These are phyloP conservation scores for Catharus bicknelli DNA, from an alignment of 2,113 vertebrate genomes.

Conservation along the genomic window DNA sequence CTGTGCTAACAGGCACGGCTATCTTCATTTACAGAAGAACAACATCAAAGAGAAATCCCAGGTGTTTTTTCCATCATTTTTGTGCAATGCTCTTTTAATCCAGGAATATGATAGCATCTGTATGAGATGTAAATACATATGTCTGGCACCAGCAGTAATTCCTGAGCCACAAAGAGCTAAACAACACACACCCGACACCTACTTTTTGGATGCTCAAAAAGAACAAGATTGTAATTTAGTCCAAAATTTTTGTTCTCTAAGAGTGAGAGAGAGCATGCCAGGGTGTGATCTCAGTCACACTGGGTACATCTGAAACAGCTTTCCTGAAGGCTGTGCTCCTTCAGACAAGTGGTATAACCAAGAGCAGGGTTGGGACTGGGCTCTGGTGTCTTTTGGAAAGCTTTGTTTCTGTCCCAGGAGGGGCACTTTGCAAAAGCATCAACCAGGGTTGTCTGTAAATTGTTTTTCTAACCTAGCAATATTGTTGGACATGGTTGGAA, in stretches of 20 bases:
- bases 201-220: constrained; percentile 6
- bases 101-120: background rate
- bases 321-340: background rate
- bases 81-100: constrained; percentile 24
- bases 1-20: background rate
- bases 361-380: background rate
- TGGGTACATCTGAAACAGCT: background rate
- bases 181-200: constrained; percentile 1
- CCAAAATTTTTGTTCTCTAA: constrained; percentile 33
- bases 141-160: constrained; percentile 29
- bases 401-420: background rate
- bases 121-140: constrained; percentile 7
- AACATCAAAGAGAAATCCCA: constrained; percentile 28
- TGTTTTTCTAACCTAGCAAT: constrained; percentile 22
- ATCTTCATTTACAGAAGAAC: constrained; percentile 22
- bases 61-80: constrained; percentile 43
- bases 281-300: background rate
- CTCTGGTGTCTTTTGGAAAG: background rate
- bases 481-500: background rate
- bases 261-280: background rate
- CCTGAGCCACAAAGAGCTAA: constrained; percentile 31
- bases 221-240: constrained; percentile 16
- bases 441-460: background rate
- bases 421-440: background rate
- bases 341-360: background rate